Conservation (phyloP, 1,140 invertebrate species). For the Bombus superbus region DNA sequence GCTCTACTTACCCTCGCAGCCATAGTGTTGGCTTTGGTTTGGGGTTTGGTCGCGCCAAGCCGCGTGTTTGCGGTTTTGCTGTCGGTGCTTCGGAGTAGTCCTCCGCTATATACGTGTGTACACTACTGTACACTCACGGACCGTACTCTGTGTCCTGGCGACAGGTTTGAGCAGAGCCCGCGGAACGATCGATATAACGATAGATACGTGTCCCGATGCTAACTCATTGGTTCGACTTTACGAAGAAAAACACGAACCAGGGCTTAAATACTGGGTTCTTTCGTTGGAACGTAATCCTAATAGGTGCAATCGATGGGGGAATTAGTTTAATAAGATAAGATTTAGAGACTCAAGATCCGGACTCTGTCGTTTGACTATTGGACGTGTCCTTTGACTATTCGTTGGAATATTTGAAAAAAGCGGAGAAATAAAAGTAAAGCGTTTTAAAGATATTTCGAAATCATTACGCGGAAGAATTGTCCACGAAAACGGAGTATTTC, state of each 20-base stretch:
- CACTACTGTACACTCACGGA: conserved; percentile 43
- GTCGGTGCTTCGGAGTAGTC: conserved; percentile 76
- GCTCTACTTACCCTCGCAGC: conserved; percentile 77
- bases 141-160: conserved; percentile 50
- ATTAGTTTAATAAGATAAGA: neutral
- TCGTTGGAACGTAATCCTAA: neutral
- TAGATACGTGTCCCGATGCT: conserved; percentile 52
- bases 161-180: conserved; percentile 53
- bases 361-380: neutral
- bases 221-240: conserved; percentile 44
- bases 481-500: neutral
- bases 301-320: neutral
- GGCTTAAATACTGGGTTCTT: no score
- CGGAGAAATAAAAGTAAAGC: neutral
- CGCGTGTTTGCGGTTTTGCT: conserved; percentile 82
- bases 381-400: neutral
- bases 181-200: conserved; percentile 64
- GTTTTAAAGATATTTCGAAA: neutral
- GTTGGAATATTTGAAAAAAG: neutral
- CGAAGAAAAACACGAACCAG: neutral
- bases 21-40: conserved; percentile 81
- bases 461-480: neutral
- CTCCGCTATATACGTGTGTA: conserved; percentile 45
- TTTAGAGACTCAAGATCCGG: neutral
- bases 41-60: conserved; percentile 79